phyloP scores from a whole-genome alignment of 2,113 vertebrate genomes.

The Equus przewalskii region DNA sequence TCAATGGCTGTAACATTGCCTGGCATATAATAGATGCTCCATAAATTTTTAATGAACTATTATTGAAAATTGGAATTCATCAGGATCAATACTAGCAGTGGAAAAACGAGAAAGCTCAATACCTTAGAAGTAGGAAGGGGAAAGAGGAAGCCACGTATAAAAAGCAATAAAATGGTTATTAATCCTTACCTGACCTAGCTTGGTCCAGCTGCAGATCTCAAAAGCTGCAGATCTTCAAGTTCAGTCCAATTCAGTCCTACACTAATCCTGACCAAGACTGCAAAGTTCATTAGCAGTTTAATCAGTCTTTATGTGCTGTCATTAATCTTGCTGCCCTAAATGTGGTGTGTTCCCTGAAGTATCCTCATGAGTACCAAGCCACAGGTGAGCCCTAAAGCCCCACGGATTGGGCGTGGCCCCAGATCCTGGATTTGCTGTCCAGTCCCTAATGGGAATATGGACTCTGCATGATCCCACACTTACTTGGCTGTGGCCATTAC shows the following conservation, averaged over 20 bases:
- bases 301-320: not conserved
- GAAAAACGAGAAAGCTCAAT: not conserved
- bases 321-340: not conserved
- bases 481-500: not conserved
- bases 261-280: not conserved
- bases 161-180: not conserved
- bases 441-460: not conserved
- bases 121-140: not conserved
- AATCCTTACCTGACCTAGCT: not conserved
- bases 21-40: not conserved
- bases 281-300: not conserved
- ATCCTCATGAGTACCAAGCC: not conserved
- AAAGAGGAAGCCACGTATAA: not conserved
- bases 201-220: not conserved
- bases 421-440: not conserved
- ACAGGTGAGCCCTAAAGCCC: not conserved
- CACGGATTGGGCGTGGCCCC: not conserved
- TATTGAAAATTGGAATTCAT: not conserved
- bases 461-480: not conserved
- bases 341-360: too few relatives aligned
- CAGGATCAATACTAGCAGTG: not conserved
- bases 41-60: constrained; percentile 27
- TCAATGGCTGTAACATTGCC: not conserved
- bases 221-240: not conserved
- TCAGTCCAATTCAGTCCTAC: not conserved